Conservation (phyloP, 2,797 vertebrate species). For the Platalea minor region DNA sequence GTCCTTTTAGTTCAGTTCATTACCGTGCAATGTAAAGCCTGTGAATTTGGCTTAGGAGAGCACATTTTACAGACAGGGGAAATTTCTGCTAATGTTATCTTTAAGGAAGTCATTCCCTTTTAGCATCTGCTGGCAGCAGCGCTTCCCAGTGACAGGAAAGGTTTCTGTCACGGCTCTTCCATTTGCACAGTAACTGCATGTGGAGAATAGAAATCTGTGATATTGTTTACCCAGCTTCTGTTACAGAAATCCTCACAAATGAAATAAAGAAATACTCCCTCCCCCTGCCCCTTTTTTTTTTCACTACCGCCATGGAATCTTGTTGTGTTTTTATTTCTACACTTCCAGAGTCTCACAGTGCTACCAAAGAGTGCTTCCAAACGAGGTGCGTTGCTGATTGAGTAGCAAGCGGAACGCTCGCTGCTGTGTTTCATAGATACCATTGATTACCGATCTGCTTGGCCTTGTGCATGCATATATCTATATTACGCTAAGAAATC, state of each 20-base stretch:
- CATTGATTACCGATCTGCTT: background rate
- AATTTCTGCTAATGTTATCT: background rate
- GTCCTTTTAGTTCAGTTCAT: background rate
- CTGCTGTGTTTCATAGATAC: background rate
- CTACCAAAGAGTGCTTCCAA: background rate
- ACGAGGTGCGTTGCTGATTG: background rate
- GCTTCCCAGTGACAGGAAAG: background rate
- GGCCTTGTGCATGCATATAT: background rate
- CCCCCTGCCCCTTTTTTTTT: accelerated
- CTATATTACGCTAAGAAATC: background rate
- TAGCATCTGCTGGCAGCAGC: background rate
- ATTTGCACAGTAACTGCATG: background rate
- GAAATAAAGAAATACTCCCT: background rate
- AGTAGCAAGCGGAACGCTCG: background rate
- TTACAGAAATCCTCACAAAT: background rate
- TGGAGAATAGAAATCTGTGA: background rate
- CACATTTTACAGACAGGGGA: background rate
- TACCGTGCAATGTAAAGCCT: background rate
- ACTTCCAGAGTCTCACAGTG: background rate
- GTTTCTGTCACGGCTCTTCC: background rate
- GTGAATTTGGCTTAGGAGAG: background rate
- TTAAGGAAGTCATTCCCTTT: background rate
- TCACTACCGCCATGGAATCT: background rate
- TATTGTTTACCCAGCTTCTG: background rate
- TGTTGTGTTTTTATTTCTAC: background rate